Percentiles rank a stretch among this genome's conserved stretches.
These are phyloP conservation scores for Papilio polytes DNA, from an alignment of 1,140 invertebrate genomes.

Conservation along the genomic window DNA sequence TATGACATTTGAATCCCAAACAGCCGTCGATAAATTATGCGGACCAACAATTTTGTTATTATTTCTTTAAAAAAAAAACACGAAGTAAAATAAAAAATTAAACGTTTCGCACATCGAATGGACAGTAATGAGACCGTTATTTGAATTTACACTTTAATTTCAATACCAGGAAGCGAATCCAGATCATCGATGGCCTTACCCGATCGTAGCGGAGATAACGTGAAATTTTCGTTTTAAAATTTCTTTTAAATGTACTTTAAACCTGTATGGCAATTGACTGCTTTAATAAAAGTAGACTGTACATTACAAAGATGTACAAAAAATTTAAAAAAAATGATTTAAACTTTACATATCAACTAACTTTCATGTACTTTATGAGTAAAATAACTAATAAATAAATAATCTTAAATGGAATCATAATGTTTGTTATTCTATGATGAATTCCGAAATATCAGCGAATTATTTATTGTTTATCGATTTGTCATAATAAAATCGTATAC, in stretches of 20 bases:
- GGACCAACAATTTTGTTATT: conserved; percentile 33
- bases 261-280: conserved; percentile 26
- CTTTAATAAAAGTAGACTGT: not conserved
- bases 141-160: conserved; percentile 41
- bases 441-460: no score
- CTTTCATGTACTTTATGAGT: no score
- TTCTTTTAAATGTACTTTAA: conserved; percentile 14
- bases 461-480: no score
- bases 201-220: conserved; percentile 27
- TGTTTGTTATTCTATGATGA: no score
- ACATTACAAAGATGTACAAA: no score
- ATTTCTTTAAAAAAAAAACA: conserved; percentile 10
- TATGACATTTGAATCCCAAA: conserved; percentile 40
- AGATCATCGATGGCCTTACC: conserved; percentile 29
- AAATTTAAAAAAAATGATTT: no score
- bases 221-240: conserved; percentile 22
- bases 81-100: not conserved
- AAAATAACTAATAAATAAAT: no score
- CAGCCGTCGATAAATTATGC: conserved; percentile 37
- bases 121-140: conserved; percentile 35
- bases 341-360: not conserved
- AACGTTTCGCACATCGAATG: conserved; percentile 11
- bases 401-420: no score
- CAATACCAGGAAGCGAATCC: conserved; percentile 39
- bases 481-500: no score